These are phyloP conservation scores for Drosophila kurseongensis DNA, from an alignment of 1,140 invertebrate genomes.

Conservation along the genomic window DNA sequence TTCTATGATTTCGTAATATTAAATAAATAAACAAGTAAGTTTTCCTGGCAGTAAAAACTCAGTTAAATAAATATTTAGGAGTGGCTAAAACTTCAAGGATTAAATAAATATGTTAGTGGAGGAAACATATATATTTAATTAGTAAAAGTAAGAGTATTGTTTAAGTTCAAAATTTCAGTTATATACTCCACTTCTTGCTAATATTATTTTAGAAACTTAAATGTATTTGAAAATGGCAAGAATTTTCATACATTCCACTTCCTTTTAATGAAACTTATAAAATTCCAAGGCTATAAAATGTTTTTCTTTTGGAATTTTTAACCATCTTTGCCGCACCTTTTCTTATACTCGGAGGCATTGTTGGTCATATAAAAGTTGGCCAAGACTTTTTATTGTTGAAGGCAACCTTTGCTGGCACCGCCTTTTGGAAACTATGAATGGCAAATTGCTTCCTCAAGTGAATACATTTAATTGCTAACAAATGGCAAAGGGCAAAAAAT, in stretches of 20 bases:
- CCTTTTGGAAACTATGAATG: conserved; percentile 52
- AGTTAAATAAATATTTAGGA: too few species aligned
- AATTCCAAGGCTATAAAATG: conserved; percentile 18
- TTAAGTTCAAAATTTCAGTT: too few species aligned
- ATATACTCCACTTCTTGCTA: too few species aligned
- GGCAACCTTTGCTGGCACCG: conserved; percentile 35
- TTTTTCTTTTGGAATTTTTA: conserved; percentile 13
- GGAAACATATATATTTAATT: too few species aligned
- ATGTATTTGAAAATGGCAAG: neutral
- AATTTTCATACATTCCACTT: neutral
- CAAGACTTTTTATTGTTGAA: conserved; percentile 29
- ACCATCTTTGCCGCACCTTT: conserved; percentile 6
- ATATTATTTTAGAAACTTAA: neutral
- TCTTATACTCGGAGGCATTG: conserved; percentile 19
- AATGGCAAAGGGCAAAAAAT: conserved; percentile 47
- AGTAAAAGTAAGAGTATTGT: too few species aligned
- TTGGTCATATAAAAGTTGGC: conserved; percentile 53
- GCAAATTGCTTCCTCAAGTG: conserved; percentile 66
- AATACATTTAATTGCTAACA: conserved; percentile 80
- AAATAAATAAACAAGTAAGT: too few species aligned
- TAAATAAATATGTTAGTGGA: too few species aligned
- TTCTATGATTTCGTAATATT: too few species aligned
- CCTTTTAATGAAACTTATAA: neutral
- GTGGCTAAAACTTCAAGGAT: too few species aligned
- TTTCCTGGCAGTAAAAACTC: too few species aligned